A percentile compares a stretch with the other conserved stretches of the same genome.
Conservation (phyloP, 2,888 invertebrate species). For the Julus scandinavius region DNA sequence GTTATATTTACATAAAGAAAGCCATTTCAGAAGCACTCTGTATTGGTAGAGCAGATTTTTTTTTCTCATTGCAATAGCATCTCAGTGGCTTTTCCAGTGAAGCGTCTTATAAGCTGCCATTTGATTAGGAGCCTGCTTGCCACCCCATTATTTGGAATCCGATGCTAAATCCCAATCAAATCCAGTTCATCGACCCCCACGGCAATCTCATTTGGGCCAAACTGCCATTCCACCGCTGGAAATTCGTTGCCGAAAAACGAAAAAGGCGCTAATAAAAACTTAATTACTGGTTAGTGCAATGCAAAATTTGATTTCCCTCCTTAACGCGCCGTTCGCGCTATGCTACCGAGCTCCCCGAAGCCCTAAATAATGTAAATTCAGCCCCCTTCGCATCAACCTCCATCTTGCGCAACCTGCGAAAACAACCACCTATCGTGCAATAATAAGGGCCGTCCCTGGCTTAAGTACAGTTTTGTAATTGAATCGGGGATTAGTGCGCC, state of each 20-base stretch:
- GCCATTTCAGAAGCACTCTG: background rate
- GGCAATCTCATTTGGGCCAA: conserved; percentile 18
- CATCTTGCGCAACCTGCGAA: background rate
- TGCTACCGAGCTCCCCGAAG: background rate
- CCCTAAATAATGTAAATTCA: conserved; percentile 18
- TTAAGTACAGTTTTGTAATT: conserved; percentile 18
- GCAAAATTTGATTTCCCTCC: conserved; percentile 18
- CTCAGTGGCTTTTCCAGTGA: background rate
- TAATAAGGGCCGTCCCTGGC: background rate
- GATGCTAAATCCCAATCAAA: background rate
- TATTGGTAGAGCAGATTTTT: background rate
- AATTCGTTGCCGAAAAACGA: background rate
- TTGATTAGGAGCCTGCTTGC: conserved; percentile 8
- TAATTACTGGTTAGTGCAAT: conserved; percentile 5
- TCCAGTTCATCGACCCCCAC: background rate
- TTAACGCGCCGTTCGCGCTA: background rate
- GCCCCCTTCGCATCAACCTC: background rate
- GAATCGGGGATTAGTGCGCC: background rate
- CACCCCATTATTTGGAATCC: background rate
- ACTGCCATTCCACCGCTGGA: conserved; percentile 17
- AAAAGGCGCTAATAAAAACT: conserved; percentile 9
- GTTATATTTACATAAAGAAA: too few species aligned
- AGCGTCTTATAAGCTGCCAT: background rate
- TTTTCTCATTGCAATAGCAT: background rate
- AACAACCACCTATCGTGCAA: background rate